These are phyloP conservation scores for Drosophila kurseongensis DNA, from an alignment of 1,140 invertebrate genomes.

Conservation along the genomic window DNA sequence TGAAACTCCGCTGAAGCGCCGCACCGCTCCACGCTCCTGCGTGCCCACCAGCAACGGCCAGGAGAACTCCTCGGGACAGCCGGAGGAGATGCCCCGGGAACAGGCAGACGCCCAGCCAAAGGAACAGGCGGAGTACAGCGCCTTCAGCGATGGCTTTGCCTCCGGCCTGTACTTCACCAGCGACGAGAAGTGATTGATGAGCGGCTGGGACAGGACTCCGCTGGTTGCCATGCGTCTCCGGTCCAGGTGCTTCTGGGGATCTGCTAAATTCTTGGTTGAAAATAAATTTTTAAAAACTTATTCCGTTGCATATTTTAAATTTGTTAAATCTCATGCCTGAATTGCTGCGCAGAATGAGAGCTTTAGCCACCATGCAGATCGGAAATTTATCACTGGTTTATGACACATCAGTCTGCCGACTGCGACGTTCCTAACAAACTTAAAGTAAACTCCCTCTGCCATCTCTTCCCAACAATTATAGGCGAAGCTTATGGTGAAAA, in stretches of 20 bases:
- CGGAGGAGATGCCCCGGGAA: not conserved
- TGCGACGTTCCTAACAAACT: too few species aligned
- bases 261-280: slow-evolving; percentile 7
- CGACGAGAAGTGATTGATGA: slow-evolving; percentile 14
- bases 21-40: slow-evolving; percentile 48
- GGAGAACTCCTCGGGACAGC: not conserved
- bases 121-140: slow-evolving; percentile 14
- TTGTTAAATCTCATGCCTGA: too few species aligned
- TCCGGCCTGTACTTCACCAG: slow-evolving; percentile 55
- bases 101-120: not conserved
- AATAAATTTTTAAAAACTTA: slow-evolving; percentile 1
- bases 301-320: not conserved
- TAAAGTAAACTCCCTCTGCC: too few species aligned
- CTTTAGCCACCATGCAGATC: too few species aligned
- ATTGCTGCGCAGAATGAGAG: too few species aligned
- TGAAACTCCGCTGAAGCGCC: slow-evolving; percentile 15
- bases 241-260: too few species aligned
- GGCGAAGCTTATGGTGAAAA: too few species aligned
- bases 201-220: not conserved
- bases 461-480: too few species aligned
- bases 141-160: slow-evolving; percentile 56
- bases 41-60: slow-evolving; percentile 8
- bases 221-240: too few species aligned
- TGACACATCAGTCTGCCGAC: too few species aligned
- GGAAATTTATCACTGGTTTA: too few species aligned